Conservation (phyloP, 2,888 invertebrate species). For the Spicauda simplicius region DNA sequence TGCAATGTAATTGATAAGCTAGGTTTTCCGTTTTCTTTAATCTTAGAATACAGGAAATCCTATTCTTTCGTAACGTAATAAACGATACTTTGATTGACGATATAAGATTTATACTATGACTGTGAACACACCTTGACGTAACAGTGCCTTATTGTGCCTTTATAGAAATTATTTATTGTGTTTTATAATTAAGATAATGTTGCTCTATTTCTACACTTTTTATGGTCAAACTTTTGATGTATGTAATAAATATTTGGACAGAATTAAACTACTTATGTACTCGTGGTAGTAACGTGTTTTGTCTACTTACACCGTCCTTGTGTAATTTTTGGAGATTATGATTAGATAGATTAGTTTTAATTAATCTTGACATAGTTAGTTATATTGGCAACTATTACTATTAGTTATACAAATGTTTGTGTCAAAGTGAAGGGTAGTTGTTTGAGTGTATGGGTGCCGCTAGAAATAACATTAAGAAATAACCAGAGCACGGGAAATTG, state of each 20-base stretch:
- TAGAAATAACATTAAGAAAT: conserved; percentile 60
- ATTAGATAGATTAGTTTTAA: conserved; percentile 75
- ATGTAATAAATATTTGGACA: conserved; percentile 61
- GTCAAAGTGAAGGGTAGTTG: conserved; percentile 51
- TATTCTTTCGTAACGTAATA: conserved; percentile 51
- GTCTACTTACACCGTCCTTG: conserved; percentile 84
- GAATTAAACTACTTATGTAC: conserved; percentile 69
- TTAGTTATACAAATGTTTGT: conserved; percentile 54
- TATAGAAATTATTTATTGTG: conserved; percentile 78
- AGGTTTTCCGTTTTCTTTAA: conserved; percentile 72
- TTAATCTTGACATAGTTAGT: conserved; percentile 70
- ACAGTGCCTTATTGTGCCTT: conserved; percentile 84
- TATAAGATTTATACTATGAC: conserved; percentile 61
- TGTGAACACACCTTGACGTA: conserved; percentile 82
- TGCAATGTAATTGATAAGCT: conserved; percentile 59
- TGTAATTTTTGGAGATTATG: conserved; percentile 82
- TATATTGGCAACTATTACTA: conserved; percentile 71
- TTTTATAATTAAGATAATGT: conserved; percentile 76
- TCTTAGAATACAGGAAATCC: conserved; percentile 75
- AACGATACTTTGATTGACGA: conserved; percentile 51
- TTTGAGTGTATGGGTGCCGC: conserved; percentile 65
- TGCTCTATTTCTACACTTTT: conserved; percentile 71
- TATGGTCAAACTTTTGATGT: conserved; percentile 68
- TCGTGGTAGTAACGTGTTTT: conserved; percentile 71
- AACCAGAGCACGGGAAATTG: conserved; percentile 40